Conservation (phyloP, 2,113 vertebrate species). For the Rynchops niger region DNA sequence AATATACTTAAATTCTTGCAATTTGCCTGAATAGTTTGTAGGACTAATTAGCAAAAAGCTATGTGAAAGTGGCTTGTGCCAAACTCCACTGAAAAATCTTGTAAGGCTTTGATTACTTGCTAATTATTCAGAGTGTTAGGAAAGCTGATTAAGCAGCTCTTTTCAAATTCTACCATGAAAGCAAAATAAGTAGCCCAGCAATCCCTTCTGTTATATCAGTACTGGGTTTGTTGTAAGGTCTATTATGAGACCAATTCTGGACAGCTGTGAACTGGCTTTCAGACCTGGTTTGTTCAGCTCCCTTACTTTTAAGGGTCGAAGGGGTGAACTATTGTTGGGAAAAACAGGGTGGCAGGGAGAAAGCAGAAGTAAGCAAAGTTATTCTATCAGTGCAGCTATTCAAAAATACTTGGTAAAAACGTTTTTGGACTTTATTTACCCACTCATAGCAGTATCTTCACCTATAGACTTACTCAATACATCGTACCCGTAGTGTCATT, state of each 20-base stretch:
- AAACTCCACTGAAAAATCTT: slow-evolving; percentile 4
- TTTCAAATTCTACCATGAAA: slow-evolving; percentile 38
- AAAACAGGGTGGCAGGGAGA: not conserved
- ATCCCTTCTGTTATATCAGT: not conserved
- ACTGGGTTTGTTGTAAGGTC: not conserved
- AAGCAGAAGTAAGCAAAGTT: not conserved
- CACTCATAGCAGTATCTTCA: not conserved
- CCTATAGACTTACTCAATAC: not conserved
- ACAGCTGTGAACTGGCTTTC: slow-evolving; percentile 2
- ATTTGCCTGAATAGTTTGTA: slow-evolving; percentile 16
- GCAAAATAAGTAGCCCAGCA: slow-evolving; percentile 6
- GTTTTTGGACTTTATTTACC: not conserved
- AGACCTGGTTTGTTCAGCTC: not conserved
- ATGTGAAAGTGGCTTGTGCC: slow-evolving; percentile 12
- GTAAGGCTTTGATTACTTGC: slow-evolving; percentile 46
- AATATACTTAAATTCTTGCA: slow-evolving; percentile 35
- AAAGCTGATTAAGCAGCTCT: slow-evolving; percentile 56
- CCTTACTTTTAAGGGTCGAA: not conserved
- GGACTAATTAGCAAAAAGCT: slow-evolving; percentile 14
- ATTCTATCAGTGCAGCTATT: not conserved
- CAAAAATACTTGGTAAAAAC: not conserved
- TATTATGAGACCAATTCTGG: not conserved
- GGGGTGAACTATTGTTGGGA: not conserved
- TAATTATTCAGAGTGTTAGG: slow-evolving; percentile 49
- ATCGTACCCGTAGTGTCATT: not conserved